Percentiles rank a stretch among this genome's conserved stretches.
phyloP scores from a whole-genome alignment of 1,140 invertebrate species.

The Eumaeus atala region DNA sequence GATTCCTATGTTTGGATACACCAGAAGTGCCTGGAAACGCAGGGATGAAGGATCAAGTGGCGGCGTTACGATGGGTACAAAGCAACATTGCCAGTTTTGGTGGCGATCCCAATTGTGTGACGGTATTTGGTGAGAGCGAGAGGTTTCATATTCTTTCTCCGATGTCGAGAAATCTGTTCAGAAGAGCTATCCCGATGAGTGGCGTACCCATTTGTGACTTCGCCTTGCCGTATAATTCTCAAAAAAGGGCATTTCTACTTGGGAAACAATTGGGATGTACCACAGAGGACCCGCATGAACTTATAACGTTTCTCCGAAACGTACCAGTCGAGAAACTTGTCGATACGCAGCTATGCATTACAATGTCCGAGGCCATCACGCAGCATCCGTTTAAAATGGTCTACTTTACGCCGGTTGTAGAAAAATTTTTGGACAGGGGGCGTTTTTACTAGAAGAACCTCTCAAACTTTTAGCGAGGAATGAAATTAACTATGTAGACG shows the following conservation, averaged over 20 bases:
- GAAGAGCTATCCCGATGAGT: slow-evolving; percentile 25
- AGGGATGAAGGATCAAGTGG: slow-evolving; percentile 78
- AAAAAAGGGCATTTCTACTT: slow-evolving; percentile 19
- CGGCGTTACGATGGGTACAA: slow-evolving; percentile 77
- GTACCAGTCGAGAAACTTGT: slow-evolving; percentile 53
- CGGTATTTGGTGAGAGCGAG: slow-evolving; percentile 75
- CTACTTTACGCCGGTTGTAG: slow-evolving; percentile 53
- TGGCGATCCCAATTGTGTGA: slow-evolving; percentile 76
- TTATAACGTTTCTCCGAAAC: slow-evolving; percentile 66
- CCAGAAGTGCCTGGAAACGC: slow-evolving; percentile 79
- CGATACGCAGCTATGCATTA: slow-evolving; percentile 32
- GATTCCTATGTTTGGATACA: slow-evolving; percentile 66
- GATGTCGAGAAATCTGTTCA: slow-evolving; percentile 47
- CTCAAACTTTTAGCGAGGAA: slow-evolving; percentile 45
- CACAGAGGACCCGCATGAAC: slow-evolving; percentile 36
- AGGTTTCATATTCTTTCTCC: slow-evolving; percentile 61
- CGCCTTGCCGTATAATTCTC: slow-evolving; percentile 8
- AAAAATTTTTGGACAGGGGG: slow-evolving; percentile 52
- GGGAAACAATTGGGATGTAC: slow-evolving; percentile 39
- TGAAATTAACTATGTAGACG: slow-evolving; percentile 73
- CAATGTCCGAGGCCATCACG: slow-evolving; percentile 31
- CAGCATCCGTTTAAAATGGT: slow-evolving; percentile 37
- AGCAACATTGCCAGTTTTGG: slow-evolving; percentile 79
- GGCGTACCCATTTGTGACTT: slow-evolving; percentile 19
- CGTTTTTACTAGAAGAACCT: slow-evolving; percentile 48